phyloP scores from a whole-genome alignment of 2,797 vertebrate genomes.

The Takifugu rubripes region DNA sequence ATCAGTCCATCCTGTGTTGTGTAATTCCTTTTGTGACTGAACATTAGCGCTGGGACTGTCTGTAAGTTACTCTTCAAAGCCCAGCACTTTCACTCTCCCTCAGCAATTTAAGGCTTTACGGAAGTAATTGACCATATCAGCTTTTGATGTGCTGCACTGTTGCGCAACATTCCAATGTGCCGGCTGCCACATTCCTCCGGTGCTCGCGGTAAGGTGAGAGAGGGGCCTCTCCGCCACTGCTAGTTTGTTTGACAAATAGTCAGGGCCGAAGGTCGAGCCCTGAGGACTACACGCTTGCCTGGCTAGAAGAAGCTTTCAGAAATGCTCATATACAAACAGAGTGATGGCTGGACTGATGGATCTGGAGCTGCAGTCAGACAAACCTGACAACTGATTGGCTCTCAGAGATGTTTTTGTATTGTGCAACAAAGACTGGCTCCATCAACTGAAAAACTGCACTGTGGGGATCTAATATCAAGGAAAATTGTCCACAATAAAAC shows the following conservation, averaged over 20 bases:
- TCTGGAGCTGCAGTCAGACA: constrained; percentile 1
- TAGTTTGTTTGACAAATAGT: constrained; percentile 51
- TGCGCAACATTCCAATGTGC: constrained; percentile 42
- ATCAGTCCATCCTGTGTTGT: neutral
- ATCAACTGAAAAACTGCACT: neutral
- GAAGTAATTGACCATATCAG: constrained; percentile 49
- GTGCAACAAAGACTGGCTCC: neutral
- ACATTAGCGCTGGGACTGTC: neutral
- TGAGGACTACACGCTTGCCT: constrained; percentile 11
- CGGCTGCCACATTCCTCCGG: constrained; percentile 44
- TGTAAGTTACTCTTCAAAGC: constrained; percentile 3
- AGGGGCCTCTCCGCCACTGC: constrained; percentile 18
- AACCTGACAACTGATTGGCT: constrained; percentile 12
- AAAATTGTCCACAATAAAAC: too few relatives aligned
- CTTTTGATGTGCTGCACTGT: constrained; percentile 50
- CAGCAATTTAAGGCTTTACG: constrained; percentile 27
- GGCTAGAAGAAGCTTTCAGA: constrained; percentile 14
- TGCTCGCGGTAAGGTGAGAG: constrained; percentile 24
- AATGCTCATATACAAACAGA: neutral
- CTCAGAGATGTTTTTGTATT: constrained; percentile 2
- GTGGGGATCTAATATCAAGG: too few relatives aligned
- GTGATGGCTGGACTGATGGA: constrained; percentile 3
- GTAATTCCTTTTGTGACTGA: constrained; percentile 2
- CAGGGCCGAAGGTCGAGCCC: constrained; percentile 23
- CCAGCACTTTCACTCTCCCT: constrained; percentile 4